A percentile compares a stretch with the other conserved stretches of the same genome.
phyloP scores from a whole-genome alignment of 2,113 vertebrate species.

The Mustela nigripes region DNA sequence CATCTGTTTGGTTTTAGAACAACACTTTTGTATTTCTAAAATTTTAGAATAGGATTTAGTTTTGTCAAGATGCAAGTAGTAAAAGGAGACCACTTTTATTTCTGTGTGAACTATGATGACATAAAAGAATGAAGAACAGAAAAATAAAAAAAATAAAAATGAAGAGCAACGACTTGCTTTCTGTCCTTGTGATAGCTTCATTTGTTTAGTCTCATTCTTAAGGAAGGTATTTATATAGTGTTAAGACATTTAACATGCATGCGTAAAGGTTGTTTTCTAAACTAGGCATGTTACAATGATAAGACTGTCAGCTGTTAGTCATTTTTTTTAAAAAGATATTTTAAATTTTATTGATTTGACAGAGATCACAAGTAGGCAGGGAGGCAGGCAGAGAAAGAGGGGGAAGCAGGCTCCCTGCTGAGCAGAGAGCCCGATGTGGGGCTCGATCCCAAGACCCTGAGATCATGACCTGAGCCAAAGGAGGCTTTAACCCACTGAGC shows the following conservation, averaged over 20 bases:
- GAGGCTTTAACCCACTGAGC: too few species aligned
- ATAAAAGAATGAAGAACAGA: neutral
- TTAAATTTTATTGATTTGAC: too few species aligned
- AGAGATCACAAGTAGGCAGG: too few species aligned
- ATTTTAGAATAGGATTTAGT: conserved; percentile 36
- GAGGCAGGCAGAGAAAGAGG: too few species aligned
- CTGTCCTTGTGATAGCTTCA: neutral
- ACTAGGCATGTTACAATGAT: neutral
- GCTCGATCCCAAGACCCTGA: too few species aligned
- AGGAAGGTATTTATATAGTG: neutral
- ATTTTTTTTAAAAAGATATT: neutral
- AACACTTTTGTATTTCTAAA: conserved; percentile 21
- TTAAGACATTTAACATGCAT: neutral
- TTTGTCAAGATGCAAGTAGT: conserved; percentile 41
- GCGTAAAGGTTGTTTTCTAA: neutral
- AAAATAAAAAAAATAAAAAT: neutral
- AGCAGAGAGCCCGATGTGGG: too few species aligned
- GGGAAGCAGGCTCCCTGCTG: too few species aligned
- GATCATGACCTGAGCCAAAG: too few species aligned
- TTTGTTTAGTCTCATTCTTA: neutral
- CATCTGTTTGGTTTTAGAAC: neutral
- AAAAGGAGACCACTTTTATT: conserved; percentile 34
- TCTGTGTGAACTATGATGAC: neutral
- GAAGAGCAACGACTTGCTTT: neutral
- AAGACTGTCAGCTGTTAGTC: conserved; percentile 2